Percentiles rank a stretch among this genome's conserved stretches.
These are phyloP conservation scores for Hetaerina titia DNA, from an alignment of 2,888 invertebrate genomes.

Conservation along the genomic window DNA sequence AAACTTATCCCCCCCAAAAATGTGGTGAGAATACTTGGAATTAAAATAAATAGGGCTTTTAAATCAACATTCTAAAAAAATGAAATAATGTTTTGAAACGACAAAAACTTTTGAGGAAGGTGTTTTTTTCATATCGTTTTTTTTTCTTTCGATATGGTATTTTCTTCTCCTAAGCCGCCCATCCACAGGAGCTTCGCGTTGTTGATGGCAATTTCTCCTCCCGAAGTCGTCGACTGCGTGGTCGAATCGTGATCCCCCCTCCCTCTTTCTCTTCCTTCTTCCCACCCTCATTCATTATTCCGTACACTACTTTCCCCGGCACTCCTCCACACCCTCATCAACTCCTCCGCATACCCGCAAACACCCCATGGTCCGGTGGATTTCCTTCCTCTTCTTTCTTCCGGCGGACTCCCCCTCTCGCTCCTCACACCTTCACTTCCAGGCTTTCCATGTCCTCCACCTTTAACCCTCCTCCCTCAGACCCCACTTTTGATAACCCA, in stretches of 20 bases:
- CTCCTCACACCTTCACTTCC: background rate
- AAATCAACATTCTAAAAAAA: background rate
- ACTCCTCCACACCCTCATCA: background rate
- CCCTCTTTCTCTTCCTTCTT: background rate
- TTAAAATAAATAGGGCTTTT: background rate
- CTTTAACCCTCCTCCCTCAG: too few relatives aligned
- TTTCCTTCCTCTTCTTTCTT: background rate
- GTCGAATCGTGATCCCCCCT: background rate
- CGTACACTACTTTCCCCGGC: background rate
- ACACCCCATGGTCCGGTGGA: background rate
- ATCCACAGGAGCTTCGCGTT: background rate
- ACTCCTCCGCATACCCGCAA: background rate
- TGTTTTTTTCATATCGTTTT: background rate
- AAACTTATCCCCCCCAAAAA: background rate
- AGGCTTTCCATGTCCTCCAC: background rate
- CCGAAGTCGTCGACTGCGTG: background rate
- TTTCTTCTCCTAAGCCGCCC: background rate
- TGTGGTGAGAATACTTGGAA: background rate
- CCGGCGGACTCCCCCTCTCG: background rate
- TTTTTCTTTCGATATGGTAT: background rate
- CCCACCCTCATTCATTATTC: background rate
- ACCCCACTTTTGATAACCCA: too few relatives aligned
- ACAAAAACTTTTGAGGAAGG: background rate
- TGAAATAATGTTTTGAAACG: background rate
- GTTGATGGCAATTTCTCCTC: background rate